A percentile compares a stretch with the other conserved stretches of the same genome.
Evolutionary conservation across 2,888 invertebrate genomes (phyloP).

Genomic region (Netelia fuscicornis): DNA sequence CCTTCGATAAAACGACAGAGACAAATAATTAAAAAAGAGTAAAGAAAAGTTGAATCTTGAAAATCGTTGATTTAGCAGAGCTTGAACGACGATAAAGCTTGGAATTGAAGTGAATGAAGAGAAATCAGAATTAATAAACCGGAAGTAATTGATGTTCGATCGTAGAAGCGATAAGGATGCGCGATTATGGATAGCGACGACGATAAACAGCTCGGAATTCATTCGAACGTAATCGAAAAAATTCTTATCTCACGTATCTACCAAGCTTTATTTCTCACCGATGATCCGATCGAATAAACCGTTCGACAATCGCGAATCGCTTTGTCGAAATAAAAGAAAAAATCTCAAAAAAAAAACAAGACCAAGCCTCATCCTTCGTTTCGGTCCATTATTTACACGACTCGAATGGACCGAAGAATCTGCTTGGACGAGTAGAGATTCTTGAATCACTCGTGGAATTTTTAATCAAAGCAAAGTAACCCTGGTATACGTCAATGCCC

Average conservation of each 20-base stretch:
- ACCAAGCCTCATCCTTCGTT: neutral
- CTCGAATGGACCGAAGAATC: slow-evolving; percentile 39
- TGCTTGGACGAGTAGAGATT: slow-evolving; percentile 19
- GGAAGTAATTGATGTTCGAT: too few relatives aligned
- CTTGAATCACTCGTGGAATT: slow-evolving; percentile 42
- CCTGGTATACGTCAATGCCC: neutral
- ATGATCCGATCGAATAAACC: neutral
- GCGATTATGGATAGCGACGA: too few relatives aligned
- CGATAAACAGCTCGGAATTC: too few relatives aligned
- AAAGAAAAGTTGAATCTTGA: neutral
- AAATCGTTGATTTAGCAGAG: too few relatives aligned
- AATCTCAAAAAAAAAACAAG: neutral
- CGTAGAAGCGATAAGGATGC: too few relatives aligned
- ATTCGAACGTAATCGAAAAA: too few relatives aligned
- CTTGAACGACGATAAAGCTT: too few relatives aligned
- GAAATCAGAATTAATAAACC: too few relatives aligned
- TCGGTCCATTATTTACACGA: slow-evolving; percentile 8
- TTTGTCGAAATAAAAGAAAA: neutral
- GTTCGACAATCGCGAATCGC: slow-evolving; percentile 11
- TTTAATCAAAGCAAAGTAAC: slow-evolving; percentile 52
- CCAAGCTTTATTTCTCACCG: too few relatives aligned
- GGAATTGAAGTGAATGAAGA: too few relatives aligned
- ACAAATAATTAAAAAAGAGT: neutral
- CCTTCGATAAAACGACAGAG: neutral
- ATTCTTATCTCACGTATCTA: too few relatives aligned